These are phyloP conservation scores for Anneissia japonica DNA, from an alignment of 35 echinoderm and acorn worm genomes.

Conservation along the genomic window DNA sequence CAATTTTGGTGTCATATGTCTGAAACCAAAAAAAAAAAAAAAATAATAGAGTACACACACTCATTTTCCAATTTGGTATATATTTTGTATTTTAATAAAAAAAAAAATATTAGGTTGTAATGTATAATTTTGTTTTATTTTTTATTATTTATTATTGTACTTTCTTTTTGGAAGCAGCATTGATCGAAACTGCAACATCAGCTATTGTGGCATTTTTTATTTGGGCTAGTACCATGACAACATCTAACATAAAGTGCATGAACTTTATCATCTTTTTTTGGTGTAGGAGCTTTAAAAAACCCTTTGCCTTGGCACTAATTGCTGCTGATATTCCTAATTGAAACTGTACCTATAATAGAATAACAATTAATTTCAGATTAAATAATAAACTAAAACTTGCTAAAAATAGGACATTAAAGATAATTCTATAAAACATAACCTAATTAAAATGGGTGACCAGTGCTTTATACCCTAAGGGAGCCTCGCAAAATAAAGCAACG, in stretches of 20 bases:
- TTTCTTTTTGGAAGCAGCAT: constrained; percentile 18
- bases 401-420: too few relatives aligned
- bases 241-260: constrained; percentile 37
- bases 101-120: too few relatives aligned
- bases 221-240: constrained; percentile 28
- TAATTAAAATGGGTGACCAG: constrained; percentile 19
- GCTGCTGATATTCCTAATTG: constrained; percentile 4
- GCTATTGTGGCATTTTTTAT: constrained; percentile 22
- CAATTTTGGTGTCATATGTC: not conserved
- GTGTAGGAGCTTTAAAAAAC: constrained; percentile 19
- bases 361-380: not conserved
- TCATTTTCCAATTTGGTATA: too few relatives aligned
- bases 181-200: constrained; percentile 26
- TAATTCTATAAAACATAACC: not conserved
- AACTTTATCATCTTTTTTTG: constrained; percentile 34
- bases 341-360: constrained; percentile 13
- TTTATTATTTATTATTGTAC: constrained; percentile 43
- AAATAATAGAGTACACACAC: too few relatives aligned
- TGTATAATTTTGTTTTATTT: too few relatives aligned
- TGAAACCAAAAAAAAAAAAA: not conserved
- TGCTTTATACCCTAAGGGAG: constrained; percentile 31
- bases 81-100: too few relatives aligned
- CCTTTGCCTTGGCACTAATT: constrained; percentile 29
- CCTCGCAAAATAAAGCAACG: too few relatives aligned
- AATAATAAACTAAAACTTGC: too few relatives aligned